phyloP scores from a whole-genome alignment of 2,113 vertebrate species.

The Gallinago jamesoni region DNA sequence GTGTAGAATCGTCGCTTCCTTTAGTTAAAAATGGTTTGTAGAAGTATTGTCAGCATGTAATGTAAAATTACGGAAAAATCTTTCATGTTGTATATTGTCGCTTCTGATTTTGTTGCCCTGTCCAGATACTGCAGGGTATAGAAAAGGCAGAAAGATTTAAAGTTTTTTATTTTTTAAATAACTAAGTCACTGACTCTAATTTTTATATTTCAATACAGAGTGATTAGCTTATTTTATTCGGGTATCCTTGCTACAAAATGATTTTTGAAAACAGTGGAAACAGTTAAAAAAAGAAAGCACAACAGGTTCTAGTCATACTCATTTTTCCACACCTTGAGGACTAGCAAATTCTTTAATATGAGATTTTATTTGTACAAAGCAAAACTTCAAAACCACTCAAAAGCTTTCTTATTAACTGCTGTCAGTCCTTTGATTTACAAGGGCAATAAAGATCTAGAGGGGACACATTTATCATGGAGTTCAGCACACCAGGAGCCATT shows the following conservation, averaged over 20 bases:
- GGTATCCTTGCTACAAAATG: background rate
- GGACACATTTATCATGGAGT: conserved; percentile 83
- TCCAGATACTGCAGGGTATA: background rate
- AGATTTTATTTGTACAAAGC: conserved; percentile 84
- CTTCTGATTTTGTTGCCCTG: background rate
- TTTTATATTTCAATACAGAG: background rate
- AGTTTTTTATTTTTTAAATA: background rate
- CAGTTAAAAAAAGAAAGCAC: conserved; percentile 60
- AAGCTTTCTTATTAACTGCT: conserved; percentile 88
- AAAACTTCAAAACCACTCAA: conserved; percentile 86
- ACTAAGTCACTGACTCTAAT: background rate
- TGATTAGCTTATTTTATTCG: background rate
- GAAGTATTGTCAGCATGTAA: background rate
- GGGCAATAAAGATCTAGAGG: conserved; percentile 86
- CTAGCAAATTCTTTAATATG: conserved; percentile 83
- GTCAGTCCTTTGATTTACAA: conserved; percentile 85
- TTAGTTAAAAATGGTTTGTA: background rate
- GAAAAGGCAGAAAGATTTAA: background rate
- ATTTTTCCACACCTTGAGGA: conserved; percentile 81
- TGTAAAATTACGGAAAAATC: background rate
- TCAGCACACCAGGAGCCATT: conserved; percentile 83
- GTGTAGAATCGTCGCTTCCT: background rate
- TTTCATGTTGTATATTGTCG: background rate
- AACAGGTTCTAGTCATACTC: conserved; percentile 61
- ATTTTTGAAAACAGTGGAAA: conserved; percentile 9